These are phyloP conservation scores for Platyscapa corneri DNA, from an alignment of 1,140 invertebrate species.

Conservation along the genomic window DNA sequence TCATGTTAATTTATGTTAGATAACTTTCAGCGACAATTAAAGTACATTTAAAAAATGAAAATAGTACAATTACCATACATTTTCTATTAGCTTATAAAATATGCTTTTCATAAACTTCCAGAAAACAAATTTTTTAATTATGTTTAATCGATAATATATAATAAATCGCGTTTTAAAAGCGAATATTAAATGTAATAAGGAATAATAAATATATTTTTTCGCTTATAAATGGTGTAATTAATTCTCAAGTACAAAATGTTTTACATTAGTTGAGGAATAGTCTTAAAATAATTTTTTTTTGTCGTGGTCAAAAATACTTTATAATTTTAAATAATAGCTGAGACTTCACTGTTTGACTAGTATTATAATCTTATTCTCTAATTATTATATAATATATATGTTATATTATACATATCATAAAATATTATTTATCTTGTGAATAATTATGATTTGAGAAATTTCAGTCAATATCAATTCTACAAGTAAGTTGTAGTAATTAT, in stretches of 20 bases:
- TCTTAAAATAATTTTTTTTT: slow-evolving; percentile 36
- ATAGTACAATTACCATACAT: background rate
- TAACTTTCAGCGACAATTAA: too few species aligned
- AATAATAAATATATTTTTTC: background rate
- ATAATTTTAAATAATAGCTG: slow-evolving; percentile 39
- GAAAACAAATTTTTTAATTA: background rate
- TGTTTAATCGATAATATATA: background rate
- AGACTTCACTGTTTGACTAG: slow-evolving; percentile 37
- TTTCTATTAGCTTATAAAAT: too few species aligned
- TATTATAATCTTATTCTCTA: slow-evolving; percentile 20
- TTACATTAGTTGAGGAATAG: background rate
- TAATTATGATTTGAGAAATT: background rate
- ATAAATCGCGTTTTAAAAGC: background rate
- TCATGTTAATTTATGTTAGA: too few species aligned
- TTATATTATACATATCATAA: too few species aligned
- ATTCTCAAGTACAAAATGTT: slow-evolving; percentile 30
- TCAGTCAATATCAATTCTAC: slow-evolving; percentile 18
- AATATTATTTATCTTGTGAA: slow-evolving; percentile 18
- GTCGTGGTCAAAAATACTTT: slow-evolving; percentile 21
- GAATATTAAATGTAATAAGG: background rate
- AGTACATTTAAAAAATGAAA: background rate
- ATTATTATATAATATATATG: slow-evolving; percentile 29
- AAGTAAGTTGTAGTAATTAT: background rate
- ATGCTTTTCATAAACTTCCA: background rate
- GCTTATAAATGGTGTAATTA: slow-evolving; percentile 9